Base-by-base conservation (phyloP, 1,140 invertebrate genomes). In the Leptinotarsa defecta region DNA sequence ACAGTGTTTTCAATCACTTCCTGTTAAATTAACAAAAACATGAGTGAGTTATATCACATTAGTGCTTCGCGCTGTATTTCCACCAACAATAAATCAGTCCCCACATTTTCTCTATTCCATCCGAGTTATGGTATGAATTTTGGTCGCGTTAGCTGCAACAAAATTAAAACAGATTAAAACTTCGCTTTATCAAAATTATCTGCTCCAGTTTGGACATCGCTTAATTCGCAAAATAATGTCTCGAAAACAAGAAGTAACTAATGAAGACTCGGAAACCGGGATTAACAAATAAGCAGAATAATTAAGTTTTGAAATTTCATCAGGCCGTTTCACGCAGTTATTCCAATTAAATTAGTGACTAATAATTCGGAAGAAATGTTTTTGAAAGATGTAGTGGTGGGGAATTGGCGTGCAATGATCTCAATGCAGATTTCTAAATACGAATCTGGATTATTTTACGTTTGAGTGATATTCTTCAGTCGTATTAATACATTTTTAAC, bases 101-200 rank as follows among this genome's bases (percentile, higher is more conserved):
- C 52, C 4, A 13, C 13, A 57, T 19, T 57, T 57, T 57, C 52
- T 57, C 52, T 15, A 19, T 19, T 65, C 20, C 64, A 65, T 22
- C 64, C 64, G 64, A 22, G 20, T 65, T 34, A 43, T 43, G 64
- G 15, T 65, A 65, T 65, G 15, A 65, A n/a, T 65, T 22, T 22
- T 65, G 27, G 64, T 62, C 34, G 52, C 52, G 17, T 65, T n/a
- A 65, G 20, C 64, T 65, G 17, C 64, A 24, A 13, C 64, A 8
- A 65, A 65, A 65, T 65, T 65, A 65, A 65, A 65, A 65, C 64
- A 65, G 64, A 65, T 65, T 65, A 65, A 65, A 65, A 65, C 64
- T 65, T 65, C 64, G 27, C 64, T 65, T 22, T 65, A 65, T 65
- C 64, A 24, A 34, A 65, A 65, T 65, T 65, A 65, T 65, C 64